Conservation (phyloP, 2,888 invertebrate genomes). For the Hypercompe scribonia region DNA sequence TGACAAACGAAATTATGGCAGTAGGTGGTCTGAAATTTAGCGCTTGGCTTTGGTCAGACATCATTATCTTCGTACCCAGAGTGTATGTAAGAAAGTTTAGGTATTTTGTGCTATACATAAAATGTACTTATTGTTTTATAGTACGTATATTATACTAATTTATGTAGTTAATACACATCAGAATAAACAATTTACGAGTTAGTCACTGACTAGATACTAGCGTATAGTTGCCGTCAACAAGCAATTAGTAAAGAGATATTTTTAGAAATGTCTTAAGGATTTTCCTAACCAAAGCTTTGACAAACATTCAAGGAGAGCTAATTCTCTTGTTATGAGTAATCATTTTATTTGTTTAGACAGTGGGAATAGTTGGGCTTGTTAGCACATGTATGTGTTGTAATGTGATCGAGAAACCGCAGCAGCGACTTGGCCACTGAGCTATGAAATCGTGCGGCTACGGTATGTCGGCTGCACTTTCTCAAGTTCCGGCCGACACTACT, state of each 20-base stretch:
- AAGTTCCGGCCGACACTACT: conserved; percentile 58
- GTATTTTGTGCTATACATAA: too few species aligned
- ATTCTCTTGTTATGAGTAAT: conserved; percentile 24
- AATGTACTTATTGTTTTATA: background rate
- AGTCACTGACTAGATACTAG: background rate
- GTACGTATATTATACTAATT: background rate
- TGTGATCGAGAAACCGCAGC: conserved; percentile 75
- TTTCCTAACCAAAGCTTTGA: background rate
- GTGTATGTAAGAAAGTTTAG: too few species aligned
- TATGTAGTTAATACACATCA: background rate
- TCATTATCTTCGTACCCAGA: too few species aligned
- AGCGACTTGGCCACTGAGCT: conserved; percentile 76
- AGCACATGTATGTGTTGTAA: conserved; percentile 61
- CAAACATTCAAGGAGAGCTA: background rate
- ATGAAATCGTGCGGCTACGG: conserved; percentile 81
- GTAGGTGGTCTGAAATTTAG: too few species aligned
- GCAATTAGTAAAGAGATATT: background rate
- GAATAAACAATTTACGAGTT: background rate
- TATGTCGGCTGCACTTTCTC: conserved; percentile 81
- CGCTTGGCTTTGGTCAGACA: too few species aligned
- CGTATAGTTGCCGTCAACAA: background rate
- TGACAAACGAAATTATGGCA: too few species aligned
- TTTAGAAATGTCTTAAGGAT: background rate
- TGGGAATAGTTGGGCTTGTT: conserved; percentile 33
- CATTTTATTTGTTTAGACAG: conserved; percentile 25